These are phyloP conservation scores for Leptopilina drosophilae DNA, from an alignment of 2,888 invertebrate genomes.

Conservation along the genomic window DNA sequence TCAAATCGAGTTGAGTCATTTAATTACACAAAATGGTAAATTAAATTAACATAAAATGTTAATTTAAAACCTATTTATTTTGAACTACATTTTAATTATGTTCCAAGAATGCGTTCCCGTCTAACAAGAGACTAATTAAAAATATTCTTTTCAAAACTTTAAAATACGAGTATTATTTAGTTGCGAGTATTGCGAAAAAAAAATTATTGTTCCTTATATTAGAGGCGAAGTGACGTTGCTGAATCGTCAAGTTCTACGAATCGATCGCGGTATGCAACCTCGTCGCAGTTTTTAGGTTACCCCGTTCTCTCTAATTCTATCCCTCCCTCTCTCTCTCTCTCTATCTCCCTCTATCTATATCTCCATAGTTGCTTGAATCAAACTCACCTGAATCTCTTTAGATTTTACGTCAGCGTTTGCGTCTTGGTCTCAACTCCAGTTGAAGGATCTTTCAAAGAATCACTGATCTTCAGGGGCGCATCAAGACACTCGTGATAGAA, in stretches of 20 bases:
- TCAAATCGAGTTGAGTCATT: too few species aligned
- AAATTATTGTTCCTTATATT: slow-evolving; percentile 1
- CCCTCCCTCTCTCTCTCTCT: neutral
- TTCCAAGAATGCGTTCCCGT: too few species aligned
- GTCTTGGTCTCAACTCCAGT: slow-evolving; percentile 23
- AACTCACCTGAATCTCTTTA: slow-evolving; percentile 38
- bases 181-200: neutral
- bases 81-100: too few species aligned
- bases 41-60: too few species aligned
- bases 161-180: too few species aligned
- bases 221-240: slow-evolving; percentile 35
- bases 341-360: neutral
- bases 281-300: slow-evolving; percentile 41
- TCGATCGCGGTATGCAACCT: slow-evolving; percentile 40
- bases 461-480: slow-evolving; percentile 25
- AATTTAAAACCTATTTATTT: too few species aligned
- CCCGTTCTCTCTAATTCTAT: slow-evolving; percentile 24
- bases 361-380: slow-evolving; percentile 2
- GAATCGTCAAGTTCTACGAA: slow-evolving; percentile 40
- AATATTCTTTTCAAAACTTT: too few species aligned
- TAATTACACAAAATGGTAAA: too few species aligned
- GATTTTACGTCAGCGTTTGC: slow-evolving; percentile 30
- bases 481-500: neutral
- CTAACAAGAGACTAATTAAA: too few species aligned
- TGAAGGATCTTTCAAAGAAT: slow-evolving; percentile 27